Evolutionary conservation across 1,140 invertebrate genomes (phyloP).

Genomic region (Hyposmocoma kahamanoa): DNA sequence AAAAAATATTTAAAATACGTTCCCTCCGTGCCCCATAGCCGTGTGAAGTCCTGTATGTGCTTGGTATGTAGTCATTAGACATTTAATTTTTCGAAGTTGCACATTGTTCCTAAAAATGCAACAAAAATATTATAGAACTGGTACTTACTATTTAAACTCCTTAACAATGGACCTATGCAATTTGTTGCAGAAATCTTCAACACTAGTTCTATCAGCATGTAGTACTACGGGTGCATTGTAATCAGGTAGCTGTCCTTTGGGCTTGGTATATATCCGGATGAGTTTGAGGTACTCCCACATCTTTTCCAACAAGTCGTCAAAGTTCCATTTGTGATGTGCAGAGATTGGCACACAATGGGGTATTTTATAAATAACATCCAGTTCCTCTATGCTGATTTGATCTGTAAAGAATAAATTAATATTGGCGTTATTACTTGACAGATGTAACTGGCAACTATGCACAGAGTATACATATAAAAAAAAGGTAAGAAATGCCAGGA

Average conservation of each 20-base stretch:
- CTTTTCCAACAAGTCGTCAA: slow-evolving; percentile 98
- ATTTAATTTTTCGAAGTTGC: too few relatives aligned
- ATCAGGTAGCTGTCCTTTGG: slow-evolving; percentile 99
- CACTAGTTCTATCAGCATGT: slow-evolving; percentile 86
- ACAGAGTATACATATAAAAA: too few relatives aligned
- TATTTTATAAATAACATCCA: slow-evolving; percentile 99
- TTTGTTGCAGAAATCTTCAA: slow-evolving; percentile 99
- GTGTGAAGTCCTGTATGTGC: too few relatives aligned
- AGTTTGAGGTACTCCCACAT: slow-evolving; percentile 99
- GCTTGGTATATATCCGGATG: slow-evolving; percentile 98
- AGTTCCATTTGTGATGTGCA: slow-evolving; percentile 99
- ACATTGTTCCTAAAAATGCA: not conserved
- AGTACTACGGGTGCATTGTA: slow-evolving; percentile 97
- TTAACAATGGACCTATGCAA: slow-evolving; percentile 97
- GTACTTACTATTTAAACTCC: slow-evolving; percentile 98
- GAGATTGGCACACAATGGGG: slow-evolving; percentile 99
- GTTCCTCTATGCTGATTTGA: slow-evolving; percentile 95
- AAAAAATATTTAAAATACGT: too few relatives aligned
- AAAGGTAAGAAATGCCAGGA: too few relatives aligned
- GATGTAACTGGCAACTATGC: too few relatives aligned
- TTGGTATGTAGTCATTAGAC: too few relatives aligned
- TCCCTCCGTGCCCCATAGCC: too few relatives aligned
- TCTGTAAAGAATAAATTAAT: slow-evolving; percentile 78
- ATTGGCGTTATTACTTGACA: too few relatives aligned
- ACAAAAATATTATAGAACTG: too few relatives aligned